phyloP scores from a whole-genome alignment of 2,113 vertebrate genomes.

The Cottus gobio region DNA sequence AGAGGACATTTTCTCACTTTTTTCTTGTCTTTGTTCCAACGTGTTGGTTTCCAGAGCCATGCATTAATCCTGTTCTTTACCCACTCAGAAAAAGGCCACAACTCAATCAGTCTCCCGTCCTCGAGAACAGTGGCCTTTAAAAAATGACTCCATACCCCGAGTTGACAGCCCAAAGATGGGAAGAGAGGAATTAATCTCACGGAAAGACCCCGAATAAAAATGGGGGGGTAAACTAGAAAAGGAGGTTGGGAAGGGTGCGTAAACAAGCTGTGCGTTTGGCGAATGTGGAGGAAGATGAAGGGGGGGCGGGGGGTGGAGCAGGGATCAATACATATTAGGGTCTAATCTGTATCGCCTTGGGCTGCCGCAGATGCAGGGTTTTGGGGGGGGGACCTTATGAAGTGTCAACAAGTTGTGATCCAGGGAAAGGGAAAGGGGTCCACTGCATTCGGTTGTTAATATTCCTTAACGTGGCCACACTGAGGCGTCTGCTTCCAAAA shows the following conservation, averaged over 20 bases:
- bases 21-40: slow-evolving; percentile 24
- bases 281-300: slow-evolving; percentile 32
- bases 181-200: slow-evolving; percentile 79
- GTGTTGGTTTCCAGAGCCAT: slow-evolving; percentile 65
- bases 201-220: slow-evolving; percentile 69
- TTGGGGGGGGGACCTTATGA: slow-evolving; percentile 69
- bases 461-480: slow-evolving; percentile 35
- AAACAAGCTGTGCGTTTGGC: slow-evolving; percentile 44
- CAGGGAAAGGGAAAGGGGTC: slow-evolving; percentile 44
- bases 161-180: slow-evolving; percentile 70
- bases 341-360: slow-evolving; percentile 54
- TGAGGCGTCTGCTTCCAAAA: slow-evolving; percentile 1
- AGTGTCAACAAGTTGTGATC: slow-evolving; percentile 75
- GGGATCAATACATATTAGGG: slow-evolving; percentile 67
- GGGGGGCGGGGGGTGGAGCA: slow-evolving; percentile 5
- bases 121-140: slow-evolving; percentile 71
- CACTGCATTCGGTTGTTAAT: slow-evolving; percentile 62
- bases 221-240: slow-evolving; percentile 22
- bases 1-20: slow-evolving; percentile 35
- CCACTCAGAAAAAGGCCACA: slow-evolving; percentile 82
- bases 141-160: slow-evolving; percentile 76
- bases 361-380: slow-evolving; percentile 51
- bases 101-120: slow-evolving; percentile 83
- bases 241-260: slow-evolving; percentile 23
- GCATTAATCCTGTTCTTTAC: slow-evolving; percentile 82